phyloP scores from a whole-genome alignment of 2,113 vertebrate genomes.

The Pagrus major region DNA sequence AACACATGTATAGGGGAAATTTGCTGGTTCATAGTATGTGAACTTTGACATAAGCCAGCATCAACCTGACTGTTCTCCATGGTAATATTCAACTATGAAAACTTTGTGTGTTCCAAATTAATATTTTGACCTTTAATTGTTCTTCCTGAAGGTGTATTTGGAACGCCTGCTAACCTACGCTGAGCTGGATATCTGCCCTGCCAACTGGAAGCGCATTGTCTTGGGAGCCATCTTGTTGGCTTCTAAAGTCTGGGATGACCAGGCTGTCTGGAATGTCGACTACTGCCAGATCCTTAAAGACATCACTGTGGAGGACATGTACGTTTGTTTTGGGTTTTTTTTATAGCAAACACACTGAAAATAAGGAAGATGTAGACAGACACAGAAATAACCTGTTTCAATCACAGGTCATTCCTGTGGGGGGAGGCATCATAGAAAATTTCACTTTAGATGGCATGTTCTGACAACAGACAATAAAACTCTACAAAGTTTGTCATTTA shows the following conservation, averaged over 20 bases:
- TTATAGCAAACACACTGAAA: not conserved
- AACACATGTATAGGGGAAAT: no score
- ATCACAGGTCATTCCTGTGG: not conserved
- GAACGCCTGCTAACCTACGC: slow-evolving; percentile 97
- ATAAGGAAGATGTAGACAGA: no score
- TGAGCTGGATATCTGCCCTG: slow-evolving; percentile 97
- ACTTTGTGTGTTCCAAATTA: not conserved
- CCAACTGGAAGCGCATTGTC: slow-evolving; percentile 98
- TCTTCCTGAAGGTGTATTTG: slow-evolving; percentile 90
- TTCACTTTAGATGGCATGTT: not conserved
- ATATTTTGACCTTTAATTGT: not conserved
- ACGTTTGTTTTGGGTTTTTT: slow-evolving; percentile 82
- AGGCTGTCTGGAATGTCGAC: slow-evolving; percentile 99
- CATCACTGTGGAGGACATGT: slow-evolving; percentile 96
- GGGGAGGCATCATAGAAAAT: not conserved
- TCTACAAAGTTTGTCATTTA: not conserved
- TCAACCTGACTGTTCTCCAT: not conserved
- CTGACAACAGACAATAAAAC: not conserved
- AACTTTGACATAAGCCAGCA: no score
- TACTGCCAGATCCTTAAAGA: slow-evolving; percentile 98
- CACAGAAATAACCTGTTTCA: not conserved
- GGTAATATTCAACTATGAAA: not conserved
- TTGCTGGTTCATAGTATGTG: not conserved
- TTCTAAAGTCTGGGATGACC: slow-evolving; percentile 99
- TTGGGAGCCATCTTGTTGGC: slow-evolving; percentile 96